Evolutionary conservation across 2,797 vertebrate genomes (phyloP), one percentile per base, ranked within the genome.

Genomic region (Sebastes trivittatus): DNA sequence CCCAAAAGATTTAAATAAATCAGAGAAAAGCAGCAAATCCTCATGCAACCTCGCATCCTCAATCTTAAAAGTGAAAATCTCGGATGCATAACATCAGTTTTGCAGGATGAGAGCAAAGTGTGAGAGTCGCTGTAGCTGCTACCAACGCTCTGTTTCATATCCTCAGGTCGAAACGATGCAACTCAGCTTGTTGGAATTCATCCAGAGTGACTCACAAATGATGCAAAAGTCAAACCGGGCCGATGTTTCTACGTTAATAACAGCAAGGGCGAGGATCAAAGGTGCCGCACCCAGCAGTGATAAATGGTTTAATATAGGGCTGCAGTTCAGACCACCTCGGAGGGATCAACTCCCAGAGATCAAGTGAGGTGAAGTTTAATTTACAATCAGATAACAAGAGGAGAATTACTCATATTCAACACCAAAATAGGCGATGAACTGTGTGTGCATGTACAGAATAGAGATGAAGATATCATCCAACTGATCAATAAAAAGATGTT

Each of bases 81-180:
- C 0, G 9, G 52, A 16, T 46, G 65, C 32, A 71, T 49, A 65
- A 78, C 56, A 83, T 69, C 22, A 25, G 80, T 79, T 69, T 66
- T 68, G 46, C 29, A 38, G 61, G 58, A 72, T 68, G 54, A 72
- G 61, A 66, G 16, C 7, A 4, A 13, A 58, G 71, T 11, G 67
- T 5, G 42, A n/a, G 67, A 58, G 38, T 68, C 4, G 4, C 59
- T 62, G 38, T 16, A 20, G n/a, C 73, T 54, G 36, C 52, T 75
- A 34, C 18, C 42, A 4, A n/a, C 7, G 2, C 76, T 64, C 38
- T 2, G 5, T n/a, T 52, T 32, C 18, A n/a, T 11, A 14, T 20
- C 52, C 14, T 30, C 30, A 38, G 10, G 25, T 32, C 3, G 0
- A 74, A 70, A 82, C 42, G 54, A 34, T 14, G 10, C n/a, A 29